Base-by-base conservation (phyloP, 2,888 invertebrate genomes). In the Platycheirus albimanus region DNA sequence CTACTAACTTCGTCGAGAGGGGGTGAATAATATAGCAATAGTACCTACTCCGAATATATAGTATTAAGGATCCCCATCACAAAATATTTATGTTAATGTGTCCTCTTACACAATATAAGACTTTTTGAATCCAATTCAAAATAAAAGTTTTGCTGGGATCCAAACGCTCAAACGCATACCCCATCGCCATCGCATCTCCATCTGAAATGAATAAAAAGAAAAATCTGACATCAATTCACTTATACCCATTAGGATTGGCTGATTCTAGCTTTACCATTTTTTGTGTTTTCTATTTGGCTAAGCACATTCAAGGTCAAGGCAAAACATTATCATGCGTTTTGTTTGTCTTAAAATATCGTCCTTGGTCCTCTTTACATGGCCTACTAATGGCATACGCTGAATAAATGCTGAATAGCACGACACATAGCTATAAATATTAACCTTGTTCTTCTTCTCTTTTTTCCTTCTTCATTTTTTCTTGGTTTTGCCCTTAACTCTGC, bases 261-360 rank as follows among this genome's bases (percentile, higher is more conserved):
- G 58, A 67, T 49, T 67, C 66, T 28, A 43, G 67, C 49, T 38
- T 24, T 24, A 10, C 58, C 17, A 6, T 30, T 47, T 36, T 41
- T 45, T 38, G 20, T 33, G 24, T 33, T 8, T 45, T 30, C 38
- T 20, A 10, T 66, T 56, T 58, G 74, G 54, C 54, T 69, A 41
- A 47, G n/a, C 58, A 72, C 20, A 38, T 38, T 54, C 79, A 79
- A 79, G 79, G 74, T 79, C 79, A 79, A 52, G 79, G 72, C 56
- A 8, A 36, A 56, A 13, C 43, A 8, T 8, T n/a, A 33, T 33
- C 7, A 19, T 54, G 54, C 63, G 43, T 56, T n/a, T n/a, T 33
- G 24, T 24, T 2, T 41, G 49, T 47, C 24, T 28, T 38, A 10
- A 8, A 47, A 30, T 58, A 56, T 33, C 20, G 8, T 36, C 49